Evolutionary conservation across 35 echinoderm and acorn worm genomes (phyloP).

Genomic region (Heliocidaris tuberculata): DNA sequence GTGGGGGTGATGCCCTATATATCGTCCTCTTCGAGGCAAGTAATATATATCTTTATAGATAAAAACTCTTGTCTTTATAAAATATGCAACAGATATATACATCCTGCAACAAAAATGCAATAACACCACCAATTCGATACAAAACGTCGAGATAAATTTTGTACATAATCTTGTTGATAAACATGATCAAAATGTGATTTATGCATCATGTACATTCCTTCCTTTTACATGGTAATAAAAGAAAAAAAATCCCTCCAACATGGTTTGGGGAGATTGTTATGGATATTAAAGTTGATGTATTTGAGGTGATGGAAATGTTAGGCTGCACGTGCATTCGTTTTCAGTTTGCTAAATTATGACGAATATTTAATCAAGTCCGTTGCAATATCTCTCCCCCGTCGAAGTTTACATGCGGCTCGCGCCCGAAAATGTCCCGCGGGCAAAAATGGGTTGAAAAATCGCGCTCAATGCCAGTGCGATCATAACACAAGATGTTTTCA

Average conservation of each 20-base stretch:
- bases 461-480: not conserved
- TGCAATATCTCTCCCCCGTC: not conserved
- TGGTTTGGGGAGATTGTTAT: slow-evolving; percentile 8
- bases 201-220: not conserved
- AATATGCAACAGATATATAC: not conserved
- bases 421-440: slow-evolving; percentile 7
- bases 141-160: not conserved
- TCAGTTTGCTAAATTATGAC: slow-evolving; percentile 37
- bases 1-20: too few relatives aligned
- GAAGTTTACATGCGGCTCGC: not conserved
- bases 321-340: not conserved
- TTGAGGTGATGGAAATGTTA: slow-evolving; percentile 23
- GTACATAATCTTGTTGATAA: slow-evolving; percentile 8
- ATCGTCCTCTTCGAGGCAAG: too few relatives aligned
- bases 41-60: too few relatives aligned
- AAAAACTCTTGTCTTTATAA: not conserved
- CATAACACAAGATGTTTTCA: slow-evolving; percentile 35
- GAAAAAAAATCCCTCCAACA: not conserved
- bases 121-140: not conserved
- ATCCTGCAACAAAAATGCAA: not conserved
- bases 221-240: not conserved
- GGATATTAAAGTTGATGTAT: slow-evolving; percentile 20
- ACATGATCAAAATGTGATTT: slow-evolving; percentile 6
- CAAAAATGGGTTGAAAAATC: slow-evolving; percentile 25
- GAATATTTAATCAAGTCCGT: slow-evolving; percentile 34